Base-by-base conservation (phyloP, 1,140 invertebrate genomes). In the Cotesia vestalis region DNA sequence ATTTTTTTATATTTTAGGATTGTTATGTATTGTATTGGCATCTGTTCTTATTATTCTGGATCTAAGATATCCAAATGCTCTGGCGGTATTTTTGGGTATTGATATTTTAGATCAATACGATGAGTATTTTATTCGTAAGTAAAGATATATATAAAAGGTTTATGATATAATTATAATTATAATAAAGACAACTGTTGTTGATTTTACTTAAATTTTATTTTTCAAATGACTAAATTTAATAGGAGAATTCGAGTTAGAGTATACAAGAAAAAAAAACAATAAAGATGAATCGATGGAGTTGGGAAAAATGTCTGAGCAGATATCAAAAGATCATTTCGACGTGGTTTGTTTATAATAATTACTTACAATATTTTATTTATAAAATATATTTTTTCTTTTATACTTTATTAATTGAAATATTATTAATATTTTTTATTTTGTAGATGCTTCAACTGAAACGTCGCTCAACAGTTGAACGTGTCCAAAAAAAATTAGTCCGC, bases 61-160 rank as follows among this genome's bases (percentile, higher is more conserved):
- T 76, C 72, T 85, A 3, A 74, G 84, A 17, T 84, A 77, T 73
- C 87, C 89, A 0, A 84, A 87, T 53, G 67, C 79, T 14, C 75
- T 89, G 5, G 85, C 88, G 11, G 74, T 78, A 11, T 89, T 90
- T 79, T 90, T 91, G 76, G 88, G 87, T 1, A 87, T 89, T 52
- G 89, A 91, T 80, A 88, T 89, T 9, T 79, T 90, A 0, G 84
- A 86, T 71, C 88, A 88, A 76, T 88, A 87, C 66, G 89, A 90
- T 67, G 88, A 90, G 71, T 83, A 75, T 60, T 72, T 86, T 71
- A 66, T 85, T 12, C 78, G 86, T 87, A 81, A 81, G 83, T 79
- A 75, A 12, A 35, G 14, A 55, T n/a, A 40, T 60, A 27, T 4
- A 11, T 9, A 11, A 36, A 40, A 38, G 8, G 3, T 38, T 5